Conservation (phyloP, 2,888 invertebrate genomes). For the Criorhina ranunculi region DNA sequence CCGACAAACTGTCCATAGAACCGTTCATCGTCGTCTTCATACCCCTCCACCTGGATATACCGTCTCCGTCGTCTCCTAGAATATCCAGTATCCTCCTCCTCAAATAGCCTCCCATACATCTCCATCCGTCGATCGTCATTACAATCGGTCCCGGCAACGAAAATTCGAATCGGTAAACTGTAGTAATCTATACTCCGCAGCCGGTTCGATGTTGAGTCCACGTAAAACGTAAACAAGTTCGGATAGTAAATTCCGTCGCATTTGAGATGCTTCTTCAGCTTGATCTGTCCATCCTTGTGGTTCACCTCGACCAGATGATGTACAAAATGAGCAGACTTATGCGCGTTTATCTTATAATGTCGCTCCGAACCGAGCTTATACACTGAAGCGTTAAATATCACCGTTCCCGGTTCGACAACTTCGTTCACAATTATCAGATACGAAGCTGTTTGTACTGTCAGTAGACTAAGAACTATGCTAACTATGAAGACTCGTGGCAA, state of each 20-base stretch:
- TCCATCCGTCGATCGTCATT: slow-evolving; percentile 87
- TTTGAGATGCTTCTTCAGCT: slow-evolving; percentile 89
- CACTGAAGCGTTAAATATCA: slow-evolving; percentile 92
- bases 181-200: slow-evolving; percentile 93
- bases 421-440: slow-evolving; percentile 88
- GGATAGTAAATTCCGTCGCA: slow-evolving; percentile 94
- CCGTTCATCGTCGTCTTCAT: slow-evolving; percentile 79
- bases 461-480: slow-evolving; percentile 68
- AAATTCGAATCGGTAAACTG: slow-evolving; percentile 90
- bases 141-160: slow-evolving; percentile 90
- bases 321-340: slow-evolving; percentile 93
- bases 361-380: slow-evolving; percentile 92
- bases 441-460: slow-evolving; percentile 79
- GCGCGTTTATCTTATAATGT: slow-evolving; percentile 91
- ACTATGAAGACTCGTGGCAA: slow-evolving; percentile 52
- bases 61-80: slow-evolving; percentile 84
- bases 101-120: slow-evolving; percentile 84
- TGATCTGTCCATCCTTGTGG: slow-evolving; percentile 90
- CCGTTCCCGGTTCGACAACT: slow-evolving; percentile 87
- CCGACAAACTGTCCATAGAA: slow-evolving; percentile 83
- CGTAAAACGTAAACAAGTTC: slow-evolving; percentile 93
- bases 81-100: slow-evolving; percentile 87
- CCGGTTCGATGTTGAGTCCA: slow-evolving; percentile 93
- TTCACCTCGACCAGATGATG: slow-evolving; percentile 91
- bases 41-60: slow-evolving; percentile 76